Evolutionary conservation across 2,888 invertebrate genomes (phyloP).

Genomic region (Drosophila mayaguana): DNA sequence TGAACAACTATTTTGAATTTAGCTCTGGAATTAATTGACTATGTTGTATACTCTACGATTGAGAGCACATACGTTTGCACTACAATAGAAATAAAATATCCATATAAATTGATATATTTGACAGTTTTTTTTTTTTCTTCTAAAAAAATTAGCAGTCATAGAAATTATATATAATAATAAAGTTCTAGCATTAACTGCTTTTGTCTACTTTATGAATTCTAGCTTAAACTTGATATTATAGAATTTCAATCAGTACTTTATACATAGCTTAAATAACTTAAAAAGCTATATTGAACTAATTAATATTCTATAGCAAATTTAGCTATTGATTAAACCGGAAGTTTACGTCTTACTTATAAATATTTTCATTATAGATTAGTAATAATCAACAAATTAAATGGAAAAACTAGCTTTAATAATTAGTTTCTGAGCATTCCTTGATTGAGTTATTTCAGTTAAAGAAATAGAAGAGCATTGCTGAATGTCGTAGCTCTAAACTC

Average conservation of each 20-base stretch:
- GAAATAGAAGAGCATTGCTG: background rate
- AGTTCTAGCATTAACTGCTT: background rate
- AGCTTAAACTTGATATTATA: background rate
- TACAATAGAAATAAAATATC: too few relatives aligned
- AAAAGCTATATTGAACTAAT: background rate
- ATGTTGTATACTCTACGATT: background rate
- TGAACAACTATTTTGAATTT: constrained; percentile 1
- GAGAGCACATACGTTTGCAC: too few relatives aligned
- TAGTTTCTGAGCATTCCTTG: too few relatives aligned
- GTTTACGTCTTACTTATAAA: background rate
- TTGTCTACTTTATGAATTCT: background rate
- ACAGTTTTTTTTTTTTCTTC: too few relatives aligned
- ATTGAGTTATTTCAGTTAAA: background rate
- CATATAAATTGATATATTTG: too few relatives aligned
- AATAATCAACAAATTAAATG: background rate
- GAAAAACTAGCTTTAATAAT: too few relatives aligned
- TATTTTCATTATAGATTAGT: background rate
- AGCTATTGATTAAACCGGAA: background rate
- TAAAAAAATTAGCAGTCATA: background rate
- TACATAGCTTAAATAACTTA: background rate
- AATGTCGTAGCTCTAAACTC: background rate
- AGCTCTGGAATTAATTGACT: constrained; percentile 3
- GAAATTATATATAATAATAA: background rate
- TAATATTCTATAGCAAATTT: background rate
- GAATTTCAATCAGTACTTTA: background rate